Base-by-base conservation (phyloP, 2,888 invertebrate species). In the Mayetiola destructor region DNA sequence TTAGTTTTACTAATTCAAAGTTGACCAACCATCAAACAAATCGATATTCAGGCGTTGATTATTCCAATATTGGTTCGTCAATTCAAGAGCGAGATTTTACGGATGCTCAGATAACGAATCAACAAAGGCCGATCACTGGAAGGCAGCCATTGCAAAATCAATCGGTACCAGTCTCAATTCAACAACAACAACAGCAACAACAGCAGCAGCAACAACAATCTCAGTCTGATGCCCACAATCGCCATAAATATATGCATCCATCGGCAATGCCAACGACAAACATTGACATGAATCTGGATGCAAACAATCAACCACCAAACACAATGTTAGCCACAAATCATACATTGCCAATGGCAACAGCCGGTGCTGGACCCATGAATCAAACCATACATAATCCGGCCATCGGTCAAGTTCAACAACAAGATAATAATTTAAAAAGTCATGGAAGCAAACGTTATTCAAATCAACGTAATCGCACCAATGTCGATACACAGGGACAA, bases 401-500 rank as follows among this genome's bases (percentile, higher is more conserved):
- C 52, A 56, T 35, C 14, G 35, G 27, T 39, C 21, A 48, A 42
- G 42, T 42, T 23, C 58, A 52, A 56, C 48, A 39, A 6, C 56
- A 16, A 39, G 6, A 21, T 18, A 42, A 23, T 14, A 48, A 48
- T 48, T 48, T 48, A 27, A 48, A 2, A 16, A 27, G 27, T n/a
- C 27, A 27, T 27, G 27, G 27, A n/a, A 16, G 14, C 9, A 84
- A 84, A 64, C 75, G 84, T 23, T 84, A 84, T 67, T 84, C 84
- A 3, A 80, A 80, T 58, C 75, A 82, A 63, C 73, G 84, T 57
- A 80, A 81, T 66, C 69, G 80, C 57, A 73, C 75, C 48, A 61
- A 66, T 9, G 67, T 71, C 37, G 67, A 65, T 55, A 66, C 64
- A 62, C 66, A 65, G 62, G 16, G 27, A n/a, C 66, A 64, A 55